These are phyloP conservation scores for Rhabdornis inornatus DNA, from an alignment of 2,113 vertebrate species.

Conservation along the genomic window DNA sequence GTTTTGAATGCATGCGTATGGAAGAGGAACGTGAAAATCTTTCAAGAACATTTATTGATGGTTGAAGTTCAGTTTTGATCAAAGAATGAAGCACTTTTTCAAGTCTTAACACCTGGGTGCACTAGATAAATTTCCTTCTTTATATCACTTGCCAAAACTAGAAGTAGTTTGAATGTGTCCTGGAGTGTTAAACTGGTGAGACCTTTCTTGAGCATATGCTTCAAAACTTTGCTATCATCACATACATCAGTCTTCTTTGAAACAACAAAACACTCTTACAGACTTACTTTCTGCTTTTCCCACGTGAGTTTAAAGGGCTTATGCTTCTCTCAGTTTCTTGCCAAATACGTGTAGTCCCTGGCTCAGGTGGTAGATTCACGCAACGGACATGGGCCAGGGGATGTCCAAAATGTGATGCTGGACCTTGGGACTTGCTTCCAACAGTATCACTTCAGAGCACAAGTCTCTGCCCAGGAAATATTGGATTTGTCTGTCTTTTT, in stretches of 20 bases:
- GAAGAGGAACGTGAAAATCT: background rate
- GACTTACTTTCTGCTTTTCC: background rate
- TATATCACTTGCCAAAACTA: background rate
- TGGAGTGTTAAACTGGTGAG: background rate
- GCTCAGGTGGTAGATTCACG: background rate
- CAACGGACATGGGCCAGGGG: background rate
- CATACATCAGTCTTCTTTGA: background rate
- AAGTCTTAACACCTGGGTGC: background rate
- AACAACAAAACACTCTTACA: background rate
- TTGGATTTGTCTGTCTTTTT: background rate
- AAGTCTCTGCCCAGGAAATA: background rate
- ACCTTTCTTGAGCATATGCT: background rate
- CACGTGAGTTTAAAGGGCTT: background rate
- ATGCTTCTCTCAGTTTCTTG: background rate
- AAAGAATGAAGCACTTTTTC: background rate
- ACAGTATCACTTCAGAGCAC: background rate
- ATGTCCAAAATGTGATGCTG: background rate
- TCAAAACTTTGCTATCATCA: background rate
- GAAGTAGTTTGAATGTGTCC: background rate
- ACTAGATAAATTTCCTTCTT: background rate
- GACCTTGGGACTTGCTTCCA: background rate
- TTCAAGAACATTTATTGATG: background rate
- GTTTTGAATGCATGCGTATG: background rate
- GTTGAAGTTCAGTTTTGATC: background rate
- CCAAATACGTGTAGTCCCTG: background rate